These are phyloP conservation scores for Epistrophe eligans DNA, from an alignment of 2,888 invertebrate species.

Conservation along the genomic window DNA sequence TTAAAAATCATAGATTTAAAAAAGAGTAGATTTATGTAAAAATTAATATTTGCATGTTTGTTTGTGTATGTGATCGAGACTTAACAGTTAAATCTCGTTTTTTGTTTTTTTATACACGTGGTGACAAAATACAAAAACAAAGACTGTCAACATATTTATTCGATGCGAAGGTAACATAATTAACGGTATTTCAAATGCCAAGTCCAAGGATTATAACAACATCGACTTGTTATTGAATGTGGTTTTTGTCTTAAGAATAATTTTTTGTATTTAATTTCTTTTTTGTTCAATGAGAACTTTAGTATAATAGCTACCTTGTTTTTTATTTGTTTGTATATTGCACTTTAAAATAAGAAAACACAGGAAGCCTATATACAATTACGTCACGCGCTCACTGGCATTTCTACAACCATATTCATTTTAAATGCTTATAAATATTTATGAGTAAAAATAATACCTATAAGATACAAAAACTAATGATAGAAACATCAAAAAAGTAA, in stretches of 20 bases:
- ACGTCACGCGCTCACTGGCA: constrained; percentile 40
- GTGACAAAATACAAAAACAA: constrained; percentile 11
- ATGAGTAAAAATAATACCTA: constrained; percentile 36
- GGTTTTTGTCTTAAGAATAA: neutral
- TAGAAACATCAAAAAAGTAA: constrained; percentile 36
- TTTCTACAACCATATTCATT: constrained; percentile 18
- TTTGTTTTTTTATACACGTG: constrained; percentile 7
- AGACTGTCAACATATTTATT: constrained; percentile 26
- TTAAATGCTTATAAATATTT: constrained; percentile 20
- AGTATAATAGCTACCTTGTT: constrained; percentile 12
- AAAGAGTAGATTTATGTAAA: too few species aligned
- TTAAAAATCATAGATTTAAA: too few species aligned
- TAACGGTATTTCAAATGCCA: constrained; percentile 76
- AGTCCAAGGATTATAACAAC: constrained; percentile 77
- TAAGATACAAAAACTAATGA: constrained; percentile 25
- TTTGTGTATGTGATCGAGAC: neutral
- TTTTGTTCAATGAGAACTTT: neutral
- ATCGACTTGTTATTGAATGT: constrained; percentile 1
- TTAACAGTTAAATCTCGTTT: neutral
- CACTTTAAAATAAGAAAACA: neutral
- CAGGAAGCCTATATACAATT: constrained; percentile 17
- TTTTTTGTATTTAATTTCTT: constrained; percentile 3
- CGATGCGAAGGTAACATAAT: constrained; percentile 41
- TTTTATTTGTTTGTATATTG: neutral
- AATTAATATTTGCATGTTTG: neutral